These are phyloP conservation scores for Stomatorhinus ivindoensis DNA, from an alignment of 2,113 vertebrate species.

Conservation along the genomic window DNA sequence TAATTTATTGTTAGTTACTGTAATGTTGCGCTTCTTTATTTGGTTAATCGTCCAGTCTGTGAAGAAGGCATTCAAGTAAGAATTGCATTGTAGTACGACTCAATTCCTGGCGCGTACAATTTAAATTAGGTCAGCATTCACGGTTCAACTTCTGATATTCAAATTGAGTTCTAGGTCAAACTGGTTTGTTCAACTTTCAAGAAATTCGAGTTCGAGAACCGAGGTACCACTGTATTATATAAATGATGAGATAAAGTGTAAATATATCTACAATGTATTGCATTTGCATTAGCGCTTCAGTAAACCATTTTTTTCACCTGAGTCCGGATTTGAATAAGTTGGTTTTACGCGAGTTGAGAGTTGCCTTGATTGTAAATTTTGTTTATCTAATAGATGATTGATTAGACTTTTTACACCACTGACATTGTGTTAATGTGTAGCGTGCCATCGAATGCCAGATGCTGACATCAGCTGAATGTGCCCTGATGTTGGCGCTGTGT, in stretches of 20 bases:
- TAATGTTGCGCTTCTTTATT: too few relatives aligned
- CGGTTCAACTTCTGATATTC: too few relatives aligned
- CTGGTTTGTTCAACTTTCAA: too few relatives aligned
- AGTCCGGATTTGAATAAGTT: neutral
- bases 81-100: too few relatives aligned
- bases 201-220: too few relatives aligned
- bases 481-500: neutral
- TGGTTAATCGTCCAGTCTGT: too few relatives aligned
- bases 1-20: too few relatives aligned
- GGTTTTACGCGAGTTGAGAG: neutral
- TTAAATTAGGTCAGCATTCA: too few relatives aligned
- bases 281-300: neutral
- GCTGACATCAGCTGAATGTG: neutral
- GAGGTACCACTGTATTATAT: too few relatives aligned
- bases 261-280: neutral
- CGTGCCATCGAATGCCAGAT: neutral
- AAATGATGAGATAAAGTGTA: neutral
- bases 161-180: too few relatives aligned
- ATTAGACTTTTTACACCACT: neutral
- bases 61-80: too few relatives aligned
- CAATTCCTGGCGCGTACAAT: too few relatives aligned
- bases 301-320: neutral
- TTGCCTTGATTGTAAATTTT: neutral
- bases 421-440: neutral
- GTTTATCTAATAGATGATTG: neutral